A percentile compares a stretch with the other conserved stretches of the same genome.
Evolutionary conservation across 2,113 vertebrate genomes (phyloP).

Genomic region (Engraulis encrasicolus): DNA sequence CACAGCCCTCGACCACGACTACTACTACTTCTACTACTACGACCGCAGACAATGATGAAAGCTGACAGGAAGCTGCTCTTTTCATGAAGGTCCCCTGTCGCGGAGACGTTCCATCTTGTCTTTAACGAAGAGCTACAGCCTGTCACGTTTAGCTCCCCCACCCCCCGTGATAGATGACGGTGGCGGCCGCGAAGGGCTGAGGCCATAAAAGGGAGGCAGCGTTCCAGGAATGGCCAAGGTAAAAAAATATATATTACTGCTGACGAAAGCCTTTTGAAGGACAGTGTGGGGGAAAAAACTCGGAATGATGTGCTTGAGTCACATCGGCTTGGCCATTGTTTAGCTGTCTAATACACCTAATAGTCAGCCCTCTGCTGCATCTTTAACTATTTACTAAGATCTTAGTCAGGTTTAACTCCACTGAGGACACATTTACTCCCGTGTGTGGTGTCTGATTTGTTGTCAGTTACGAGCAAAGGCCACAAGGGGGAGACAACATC

Average conservation of each 20-base stretch:
- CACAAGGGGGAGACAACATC: background rate
- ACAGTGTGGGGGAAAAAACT: background rate
- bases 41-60: background rate
- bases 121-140: constrained; percentile 4
- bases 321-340: background rate
- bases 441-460: background rate
- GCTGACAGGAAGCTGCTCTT: background rate
- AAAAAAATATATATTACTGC: background rate
- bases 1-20: no score
- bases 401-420: no score
- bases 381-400: no score
- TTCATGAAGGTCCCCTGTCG: background rate
- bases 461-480: background rate
- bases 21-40: background rate
- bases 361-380: no score
- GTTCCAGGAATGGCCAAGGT: background rate
- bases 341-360: no score
- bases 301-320: background rate
- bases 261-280: background rate
- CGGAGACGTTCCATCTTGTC: constrained; percentile 9
- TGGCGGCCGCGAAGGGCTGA: background rate
- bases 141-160: background rate
- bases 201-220: background rate
- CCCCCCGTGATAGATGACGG: background rate
- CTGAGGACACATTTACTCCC: no score